A percentile compares a stretch with the other conserved stretches of the same genome.
Conservation (phyloP, 2,113 vertebrate species). For the Stomatorhinus ivindoensis region DNA sequence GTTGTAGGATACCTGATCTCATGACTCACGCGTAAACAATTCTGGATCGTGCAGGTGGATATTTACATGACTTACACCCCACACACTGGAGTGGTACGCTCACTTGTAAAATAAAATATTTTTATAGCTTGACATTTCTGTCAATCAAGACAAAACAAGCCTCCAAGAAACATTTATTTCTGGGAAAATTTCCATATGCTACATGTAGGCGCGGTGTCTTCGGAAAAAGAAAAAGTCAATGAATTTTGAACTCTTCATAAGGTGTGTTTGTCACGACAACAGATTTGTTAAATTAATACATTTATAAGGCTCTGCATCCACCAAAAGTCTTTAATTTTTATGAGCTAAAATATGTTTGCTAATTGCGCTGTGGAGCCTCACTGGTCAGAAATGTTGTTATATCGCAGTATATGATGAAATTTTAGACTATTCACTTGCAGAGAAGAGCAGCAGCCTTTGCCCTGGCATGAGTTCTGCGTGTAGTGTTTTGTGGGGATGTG, state of each 20-base stretch:
- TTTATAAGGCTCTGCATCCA: not conserved
- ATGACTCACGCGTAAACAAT: constrained; percentile 1
- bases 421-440: not conserved
- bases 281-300: not conserved
- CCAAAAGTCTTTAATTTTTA: not conserved
- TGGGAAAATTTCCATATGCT: not conserved
- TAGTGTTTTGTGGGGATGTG: not conserved
- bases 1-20: not conserved
- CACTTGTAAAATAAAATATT: not conserved
- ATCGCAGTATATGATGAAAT: not conserved
- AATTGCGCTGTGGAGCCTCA: not conserved
- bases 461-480: not conserved
- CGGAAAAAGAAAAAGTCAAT: not conserved
- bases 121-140: not conserved
- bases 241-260: not conserved
- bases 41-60: not conserved
- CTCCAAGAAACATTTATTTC: not conserved
- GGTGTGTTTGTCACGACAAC: not conserved
- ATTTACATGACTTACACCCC: not conserved
- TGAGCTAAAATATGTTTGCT: not conserved
- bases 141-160: not conserved
- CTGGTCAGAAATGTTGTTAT: not conserved
- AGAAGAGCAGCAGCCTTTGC: not conserved
- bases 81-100: not conserved
- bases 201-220: not conserved